Evolutionary conservation across 2,797 vertebrate species (phyloP).

Genomic region (Enteromius fasciolatus): DNA sequence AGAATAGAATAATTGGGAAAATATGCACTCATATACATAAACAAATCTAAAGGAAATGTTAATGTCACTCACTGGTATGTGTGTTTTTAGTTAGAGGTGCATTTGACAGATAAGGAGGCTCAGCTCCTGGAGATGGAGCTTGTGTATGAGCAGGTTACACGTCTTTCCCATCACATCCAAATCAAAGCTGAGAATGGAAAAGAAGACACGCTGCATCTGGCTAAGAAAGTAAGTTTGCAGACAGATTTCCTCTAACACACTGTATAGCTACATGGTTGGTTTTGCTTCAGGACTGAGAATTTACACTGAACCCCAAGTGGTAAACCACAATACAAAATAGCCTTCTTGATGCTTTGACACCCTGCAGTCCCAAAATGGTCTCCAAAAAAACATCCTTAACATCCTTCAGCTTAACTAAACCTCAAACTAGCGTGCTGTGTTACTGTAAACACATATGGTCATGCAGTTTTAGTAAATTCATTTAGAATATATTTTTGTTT

Average conservation of each 20-base stretch:
- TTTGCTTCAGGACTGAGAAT: not conserved
- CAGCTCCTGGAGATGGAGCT: constrained; percentile 85
- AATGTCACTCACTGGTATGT: not conserved
- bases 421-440: not conserved
- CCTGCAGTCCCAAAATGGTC: not conserved
- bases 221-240: constrained; percentile 82
- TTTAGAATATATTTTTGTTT: constrained; percentile 33
- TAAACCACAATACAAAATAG: not conserved
- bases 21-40: not conserved
- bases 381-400: not conserved
- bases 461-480: not conserved
- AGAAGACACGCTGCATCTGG: constrained; percentile 77
- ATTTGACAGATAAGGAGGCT: constrained; percentile 81
- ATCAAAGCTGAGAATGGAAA: constrained; percentile 72
- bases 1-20: not conserved
- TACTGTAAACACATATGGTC: not conserved
- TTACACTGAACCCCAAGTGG: not conserved
- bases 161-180: constrained; percentile 75
- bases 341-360: not conserved
- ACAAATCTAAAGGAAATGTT: not conserved
- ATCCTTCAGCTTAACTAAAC: not conserved
- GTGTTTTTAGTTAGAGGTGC: constrained; percentile 80
- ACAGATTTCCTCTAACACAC: constrained; percentile 2
- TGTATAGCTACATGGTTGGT: not conserved
- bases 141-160: constrained; percentile 82